Evolutionary conservation across 2,797 vertebrate genomes (phyloP).

Genomic region (Poecilia velifera): DNA sequence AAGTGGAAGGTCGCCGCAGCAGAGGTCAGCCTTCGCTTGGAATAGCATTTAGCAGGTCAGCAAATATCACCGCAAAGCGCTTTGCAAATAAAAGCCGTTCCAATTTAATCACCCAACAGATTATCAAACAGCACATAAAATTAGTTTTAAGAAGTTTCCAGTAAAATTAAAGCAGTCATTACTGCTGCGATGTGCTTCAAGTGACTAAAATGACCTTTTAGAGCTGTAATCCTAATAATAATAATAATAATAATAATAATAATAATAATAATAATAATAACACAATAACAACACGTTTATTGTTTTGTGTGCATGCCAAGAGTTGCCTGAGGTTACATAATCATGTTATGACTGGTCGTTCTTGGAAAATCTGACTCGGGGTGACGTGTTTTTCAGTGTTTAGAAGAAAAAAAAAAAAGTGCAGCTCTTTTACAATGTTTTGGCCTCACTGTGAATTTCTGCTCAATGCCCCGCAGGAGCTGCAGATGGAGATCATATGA

Average conservation of each 20-base stretch:
- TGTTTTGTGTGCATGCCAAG: not conserved
- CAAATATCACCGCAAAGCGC: no score
- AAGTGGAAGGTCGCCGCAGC: not conserved
- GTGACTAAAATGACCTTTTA: not conserved
- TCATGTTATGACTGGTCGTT: not conserved
- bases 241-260: no score
- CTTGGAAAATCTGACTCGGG: not conserved
- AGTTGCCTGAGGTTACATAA: not conserved
- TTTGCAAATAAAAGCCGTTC: no score
- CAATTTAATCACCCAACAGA: no score
- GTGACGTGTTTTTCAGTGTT: not conserved
- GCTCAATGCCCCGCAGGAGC: conserved; percentile 27
- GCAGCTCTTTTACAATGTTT: conserved; percentile 29
- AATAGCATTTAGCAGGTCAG: not conserved
- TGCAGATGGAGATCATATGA: conserved; percentile 66
- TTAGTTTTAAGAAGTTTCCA: not conserved
- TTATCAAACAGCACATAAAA: no score
- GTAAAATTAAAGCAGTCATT: not conserved
- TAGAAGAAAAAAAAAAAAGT: not conserved
- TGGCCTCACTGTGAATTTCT: conserved; percentile 32
- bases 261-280: no score
- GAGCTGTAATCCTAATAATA: not conserved
- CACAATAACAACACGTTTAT: not conserved
- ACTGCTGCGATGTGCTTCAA: not conserved
- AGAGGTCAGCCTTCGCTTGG: not conserved